Evolutionary conservation across 2,797 vertebrate genomes (phyloP), one percentile per base, ranked within the genome.

Genomic region (Enteromius fasciolatus): DNA sequence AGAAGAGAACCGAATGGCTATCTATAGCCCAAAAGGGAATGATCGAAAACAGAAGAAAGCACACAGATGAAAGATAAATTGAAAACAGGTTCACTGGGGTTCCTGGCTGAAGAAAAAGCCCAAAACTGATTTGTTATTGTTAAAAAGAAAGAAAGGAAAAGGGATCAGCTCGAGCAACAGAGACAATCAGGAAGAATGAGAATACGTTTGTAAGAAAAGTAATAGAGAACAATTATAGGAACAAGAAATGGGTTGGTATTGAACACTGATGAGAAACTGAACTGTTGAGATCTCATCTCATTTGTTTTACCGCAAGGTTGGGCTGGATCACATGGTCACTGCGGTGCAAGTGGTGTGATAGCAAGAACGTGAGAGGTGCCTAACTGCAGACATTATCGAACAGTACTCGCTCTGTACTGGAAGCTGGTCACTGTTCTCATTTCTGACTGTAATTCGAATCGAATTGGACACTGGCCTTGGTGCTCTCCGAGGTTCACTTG

Each of bases 381-480:
- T 85, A 85, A 81, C 66, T 76, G n/a, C 83, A 77, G 23, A 80
- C 28, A 61, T 84, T 64, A 84, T 12, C n/a, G 50, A 63, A 46
- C 33, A 25, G 41, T 36, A 77, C 36, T 79, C 5, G 7, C 25
- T 28, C 48, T 54, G 54, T 31, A 68, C 67, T 36, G 17, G 46
- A 76, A 20, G 28, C 18, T 18, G 52, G 48, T 12, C 52, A 72
- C 67, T 54, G 36, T 33, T 31, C 33, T 63, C 7, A 69, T 69
- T 68, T 10, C 41, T 36, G 11, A 39, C 15, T 63, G 61, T 68
- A 80, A 63, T 31, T 39, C 73, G 3, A n/a, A 50, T 77, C 28
- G 68, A 81, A n/a, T 36, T 25, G 28, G 50, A 48, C 5, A 36
- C 85, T 89, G 87, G 88, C 76, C 85, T 76, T 79, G 77, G 77